Evolutionary conservation across 2,888 invertebrate genomes (phyloP), one percentile per base, ranked within the genome.

Genomic region (Leucophora obtusa): DNA sequence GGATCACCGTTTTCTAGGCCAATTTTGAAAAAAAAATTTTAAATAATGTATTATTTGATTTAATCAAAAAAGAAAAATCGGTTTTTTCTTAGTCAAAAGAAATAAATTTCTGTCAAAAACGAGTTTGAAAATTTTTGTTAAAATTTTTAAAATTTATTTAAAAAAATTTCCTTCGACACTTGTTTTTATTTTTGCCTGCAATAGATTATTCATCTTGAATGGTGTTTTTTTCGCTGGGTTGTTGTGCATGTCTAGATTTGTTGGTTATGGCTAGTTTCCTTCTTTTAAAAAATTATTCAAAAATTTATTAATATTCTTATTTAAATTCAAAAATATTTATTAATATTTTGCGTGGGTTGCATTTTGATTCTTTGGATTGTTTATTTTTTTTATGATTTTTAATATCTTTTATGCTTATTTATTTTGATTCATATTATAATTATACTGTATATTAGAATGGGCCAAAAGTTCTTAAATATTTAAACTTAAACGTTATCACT

Each of bases 291-390:
- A 14, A 47, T n/a, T 47, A 38, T 47, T 47, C n/a, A n/a, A n/a
- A 54, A 56, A 24, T 53, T 35, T 15, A 33, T 53, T 38, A 54
- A 62, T 17, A 62, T 11, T 54, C 70, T 71, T 70, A 70, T 75
- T 68, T 62, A 74, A 73, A 74, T 66, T 74, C 28, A 47, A 43
- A 54, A 66, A 63, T 43, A 71, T 58, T 80, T 72, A 80, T 80
- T 51, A 72, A 69, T 15, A 72, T 59, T 76, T 76, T 80, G 72
- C 69, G 80, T 80, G 80, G 80, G 80, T 65, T 62, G 72, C 68
- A 69, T 76, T 63, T 58, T 54, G 53, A 54, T 56, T 68, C 51
- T 79, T 60, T 59, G 8, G 4, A 28, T 28, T 28, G 28, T 28
- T 28, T 28, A 28, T 7, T 24, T 56, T 65, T 58, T 66, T 60